Base-by-base conservation (phyloP, 2,797 vertebrate genomes). In the Danio tinwini region DNA sequence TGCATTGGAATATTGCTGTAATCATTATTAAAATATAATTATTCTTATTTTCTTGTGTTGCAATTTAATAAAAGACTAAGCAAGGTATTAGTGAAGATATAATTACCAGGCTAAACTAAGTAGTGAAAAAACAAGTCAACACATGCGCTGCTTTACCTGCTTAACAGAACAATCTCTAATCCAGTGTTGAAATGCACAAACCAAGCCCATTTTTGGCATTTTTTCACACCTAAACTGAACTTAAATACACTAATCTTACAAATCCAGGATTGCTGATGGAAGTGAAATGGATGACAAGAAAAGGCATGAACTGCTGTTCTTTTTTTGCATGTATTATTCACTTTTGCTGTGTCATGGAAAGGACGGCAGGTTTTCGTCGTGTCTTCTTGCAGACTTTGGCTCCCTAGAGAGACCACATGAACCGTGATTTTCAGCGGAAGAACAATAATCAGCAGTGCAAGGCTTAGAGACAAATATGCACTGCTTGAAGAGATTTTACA, bases 281-380 rank as follows among this genome's bases (percentile, higher is more conserved):
- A 90, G 69, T 90, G 86, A 85, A 83, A 89, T 87, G 86, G 91
- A 90, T 91, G 83, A 85, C 82, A 86, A 42, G 71, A 75, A 84
- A 61, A 76, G 79, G 70, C 62, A 65, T 50, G 64, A 37, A 56
- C 59, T 44, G 67, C 88, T 80, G 85, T 91, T 67, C 87, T 88
- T 90, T 88, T 89, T 89, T 87, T 88, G 72, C 85, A 84, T 87
- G 88, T 87, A 87, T 90, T 90, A 90, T 83, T 87, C 80, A 55
- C 58, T 19, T 19, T 67, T 45, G 50, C 79, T 75, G 62, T 6
- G 6, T 78, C 71, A 47, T 13, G 49, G 73, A 64, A 76, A 76
- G 74, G 6, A 44, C 19, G 9, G 5, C 49, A 53, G 61, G 39
- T 29, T 63, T 76, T 76, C 6, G 2, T 12, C 29, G 1, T 29